Base-by-base conservation (phyloP, 2,888 invertebrate genomes). In the Lapara coniferarum region DNA sequence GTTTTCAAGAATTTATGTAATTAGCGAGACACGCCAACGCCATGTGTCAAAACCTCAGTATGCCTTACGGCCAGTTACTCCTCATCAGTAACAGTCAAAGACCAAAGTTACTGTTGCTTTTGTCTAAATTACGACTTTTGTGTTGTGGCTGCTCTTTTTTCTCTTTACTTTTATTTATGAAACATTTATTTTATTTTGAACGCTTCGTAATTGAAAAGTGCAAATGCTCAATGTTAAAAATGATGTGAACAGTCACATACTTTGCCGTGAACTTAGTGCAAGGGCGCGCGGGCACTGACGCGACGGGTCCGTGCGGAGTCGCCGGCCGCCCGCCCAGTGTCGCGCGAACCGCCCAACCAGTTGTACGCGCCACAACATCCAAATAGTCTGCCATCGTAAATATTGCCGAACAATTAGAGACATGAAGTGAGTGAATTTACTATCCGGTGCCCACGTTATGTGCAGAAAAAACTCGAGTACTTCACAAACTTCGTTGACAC, bases 201-300 rank as follows among this genome's bases (percentile, higher is more conserved):
- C 37, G 37, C 2, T 37, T 37, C 37, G 37, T 3, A 37, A 37
- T 37, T 37, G 8, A 37, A 37, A 37, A 37, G 37, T 37, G 25
- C 25, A 25, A 25, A 25, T 8, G 37, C 37, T 37, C 0, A 37
- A 37, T 37, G 37, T 37, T 37, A 37, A 37, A 37, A 37, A 37
- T 37, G 37, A 6, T 7, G 5, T 37, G 37, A 37, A 37, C 37
- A 37, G 37, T 37, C 37, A 37, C 82, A 80, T 81, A 78, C 85
- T 89, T 89, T 85, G 81, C 91, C 90, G 85, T 92, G 93, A 92
- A 92, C 92, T 92, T 89, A 85, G 83, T 81, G 87, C 88, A 89
- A 92, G 87, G 87, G 87, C 87, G 86, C 85, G 80, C 81, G 81
- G 78, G 74, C 46, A 63, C 19, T 63, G 63, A 19, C 76, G 79